A percentile compares a stretch with the other conserved stretches of the same genome.
Evolutionary conservation across 2,888 invertebrate species (phyloP).

Genomic region (Gastracanthus pulcherrimus): DNA sequence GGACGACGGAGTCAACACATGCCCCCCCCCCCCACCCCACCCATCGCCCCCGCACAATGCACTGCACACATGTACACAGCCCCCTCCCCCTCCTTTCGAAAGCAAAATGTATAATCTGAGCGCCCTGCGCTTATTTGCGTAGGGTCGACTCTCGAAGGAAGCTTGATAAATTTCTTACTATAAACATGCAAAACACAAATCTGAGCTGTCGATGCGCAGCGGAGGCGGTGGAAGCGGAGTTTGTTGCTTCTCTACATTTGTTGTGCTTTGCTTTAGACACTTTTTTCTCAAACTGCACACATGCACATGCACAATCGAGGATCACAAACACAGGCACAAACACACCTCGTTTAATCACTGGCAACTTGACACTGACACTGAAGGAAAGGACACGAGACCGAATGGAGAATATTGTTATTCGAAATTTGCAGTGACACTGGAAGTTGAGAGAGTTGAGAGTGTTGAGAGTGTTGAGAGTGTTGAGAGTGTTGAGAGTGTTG

Average conservation of each 20-base stretch:
- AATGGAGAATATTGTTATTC: no score
- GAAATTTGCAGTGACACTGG: no score
- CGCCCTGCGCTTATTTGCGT: background rate
- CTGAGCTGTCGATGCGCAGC: background rate
- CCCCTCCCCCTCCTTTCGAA: no score
- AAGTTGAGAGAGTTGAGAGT: no score
- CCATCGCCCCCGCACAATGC: no score
- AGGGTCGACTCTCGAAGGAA: background rate
- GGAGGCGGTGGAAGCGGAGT: background rate
- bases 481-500: no score
- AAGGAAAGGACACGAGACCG: no score
- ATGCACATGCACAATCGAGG: background rate
- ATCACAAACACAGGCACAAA: background rate
- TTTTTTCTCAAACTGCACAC: background rate
- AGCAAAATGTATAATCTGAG: no score
- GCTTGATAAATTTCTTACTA: background rate
- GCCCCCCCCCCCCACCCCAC: no score
- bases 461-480: no score
- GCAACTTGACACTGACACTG: background rate
- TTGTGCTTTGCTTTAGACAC: background rate
- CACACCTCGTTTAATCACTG: background rate
- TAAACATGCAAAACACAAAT: slow-evolving; percentile 1
- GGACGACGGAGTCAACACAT: no score
- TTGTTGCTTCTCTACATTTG: background rate
- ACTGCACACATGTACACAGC: no score